Percentiles rank a stretch among this genome's conserved stretches.
Conservation (phyloP, 2,888 invertebrate genomes). For the Eristalinus sepulchralis region DNA sequence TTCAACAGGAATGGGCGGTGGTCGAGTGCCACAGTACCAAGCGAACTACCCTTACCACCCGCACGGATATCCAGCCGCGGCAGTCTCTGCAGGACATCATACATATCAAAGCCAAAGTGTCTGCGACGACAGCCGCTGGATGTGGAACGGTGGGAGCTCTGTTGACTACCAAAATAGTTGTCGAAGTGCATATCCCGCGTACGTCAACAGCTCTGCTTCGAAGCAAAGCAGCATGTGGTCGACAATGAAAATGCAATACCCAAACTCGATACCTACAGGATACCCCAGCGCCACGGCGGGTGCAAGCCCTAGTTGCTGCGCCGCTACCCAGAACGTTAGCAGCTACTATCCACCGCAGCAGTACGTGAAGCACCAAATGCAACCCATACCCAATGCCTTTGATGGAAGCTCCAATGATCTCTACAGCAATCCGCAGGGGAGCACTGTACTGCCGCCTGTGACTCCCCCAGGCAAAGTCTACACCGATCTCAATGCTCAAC, state of each 20-base stretch:
- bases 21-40: constrained; percentile 45
- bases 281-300: constrained; percentile 30
- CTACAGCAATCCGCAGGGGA: constrained; percentile 53
- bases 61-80: constrained; percentile 51
- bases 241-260: constrained; percentile 59
- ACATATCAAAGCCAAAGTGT: constrained; percentile 67
- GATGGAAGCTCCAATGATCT: constrained; percentile 51
- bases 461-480: constrained; percentile 48
- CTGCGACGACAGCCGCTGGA: constrained; percentile 65
- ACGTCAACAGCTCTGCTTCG: constrained; percentile 40
- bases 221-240: constrained; percentile 57
- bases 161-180: constrained; percentile 49
- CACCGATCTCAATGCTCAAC: constrained; percentile 68
- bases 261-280: constrained; percentile 41
- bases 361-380: constrained; percentile 56
- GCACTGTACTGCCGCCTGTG: constrained; percentile 10
- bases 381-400: constrained; percentile 27
- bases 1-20: constrained; percentile 25
- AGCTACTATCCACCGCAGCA: constrained; percentile 59
- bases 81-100: constrained; percentile 57
- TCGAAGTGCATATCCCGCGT: constrained; percentile 52
- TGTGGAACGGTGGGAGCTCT: constrained; percentile 42
- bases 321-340: constrained; percentile 26
- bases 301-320: constrained; percentile 53
- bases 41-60: constrained; percentile 52